Conservation (phyloP, 2,888 invertebrate genomes). For the Conus canariensis region DNA sequence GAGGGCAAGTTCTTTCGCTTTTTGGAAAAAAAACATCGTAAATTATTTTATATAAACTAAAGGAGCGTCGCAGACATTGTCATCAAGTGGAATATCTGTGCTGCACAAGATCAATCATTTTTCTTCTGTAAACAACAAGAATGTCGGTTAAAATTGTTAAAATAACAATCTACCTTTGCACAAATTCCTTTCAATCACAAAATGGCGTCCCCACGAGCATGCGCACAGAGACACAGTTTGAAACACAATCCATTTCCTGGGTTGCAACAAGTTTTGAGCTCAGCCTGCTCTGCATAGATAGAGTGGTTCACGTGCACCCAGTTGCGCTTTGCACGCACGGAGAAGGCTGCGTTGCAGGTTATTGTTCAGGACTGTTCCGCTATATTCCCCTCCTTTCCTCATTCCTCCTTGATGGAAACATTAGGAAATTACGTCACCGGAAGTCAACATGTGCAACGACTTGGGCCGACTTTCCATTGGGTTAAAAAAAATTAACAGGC, state of each 20-base stretch:
- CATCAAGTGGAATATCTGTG: neutral
- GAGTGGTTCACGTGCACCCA: neutral
- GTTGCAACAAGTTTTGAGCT: slow-evolving; percentile 14
- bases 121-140: neutral
- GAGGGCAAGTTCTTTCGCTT: slow-evolving; percentile 30
- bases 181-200: slow-evolving; percentile 46
- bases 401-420: slow-evolving; percentile 42
- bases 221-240: slow-evolving; percentile 44
- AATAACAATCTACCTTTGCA: slow-evolving; percentile 38
- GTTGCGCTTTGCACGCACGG: neutral
- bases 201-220: slow-evolving; percentile 51
- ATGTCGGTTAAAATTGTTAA: neutral
- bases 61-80: no score
- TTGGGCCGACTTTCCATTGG: slow-evolving; percentile 44
- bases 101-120: neutral
- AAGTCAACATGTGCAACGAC: slow-evolving; percentile 49
- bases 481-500: neutral
- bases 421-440: slow-evolving; percentile 58
- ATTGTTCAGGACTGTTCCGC: neutral
- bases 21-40: neutral
- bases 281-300: neutral
- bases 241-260: slow-evolving; percentile 37
- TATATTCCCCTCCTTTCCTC: neutral
- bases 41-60: no score
- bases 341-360: neutral